These are phyloP conservation scores for Talpa occidentalis DNA, from an alignment of 2,113 vertebrate species.

Conservation along the genomic window DNA sequence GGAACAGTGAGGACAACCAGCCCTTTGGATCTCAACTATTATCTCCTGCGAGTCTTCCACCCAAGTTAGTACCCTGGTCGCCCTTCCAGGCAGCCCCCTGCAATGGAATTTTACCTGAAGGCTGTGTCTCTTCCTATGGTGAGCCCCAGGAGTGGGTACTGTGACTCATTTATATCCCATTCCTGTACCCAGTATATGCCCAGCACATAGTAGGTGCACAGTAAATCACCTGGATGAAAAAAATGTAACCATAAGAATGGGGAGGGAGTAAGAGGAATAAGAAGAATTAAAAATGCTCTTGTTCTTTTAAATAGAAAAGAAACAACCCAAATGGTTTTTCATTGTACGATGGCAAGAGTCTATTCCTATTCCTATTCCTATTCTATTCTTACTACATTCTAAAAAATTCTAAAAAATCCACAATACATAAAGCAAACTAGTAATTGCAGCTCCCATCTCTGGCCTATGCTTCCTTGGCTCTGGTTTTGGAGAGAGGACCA, in stretches of 20 bases:
- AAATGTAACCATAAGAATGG: background rate
- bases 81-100: background rate
- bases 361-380: too few species aligned
- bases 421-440: background rate
- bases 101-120: background rate
- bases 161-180: background rate
- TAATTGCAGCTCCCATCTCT: constrained; percentile 43
- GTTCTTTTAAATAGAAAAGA: background rate
- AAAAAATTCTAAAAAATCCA: constrained; percentile 4
- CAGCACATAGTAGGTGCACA: background rate
- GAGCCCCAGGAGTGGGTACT: background rate
- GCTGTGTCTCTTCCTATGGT: background rate
- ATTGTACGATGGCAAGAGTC: background rate
- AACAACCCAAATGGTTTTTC: background rate
- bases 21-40: background rate
- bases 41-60: background rate
- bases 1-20: background rate
- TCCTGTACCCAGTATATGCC: background rate
- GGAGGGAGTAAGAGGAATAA: background rate
- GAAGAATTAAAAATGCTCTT: background rate
- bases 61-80: background rate
- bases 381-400: background rate
- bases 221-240: background rate
- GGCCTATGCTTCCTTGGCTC: constrained; percentile 18
- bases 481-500: constrained; percentile 28